Evolutionary conservation across 2,888 invertebrate genomes (phyloP).

Genomic region (Merodon equestris): DNA sequence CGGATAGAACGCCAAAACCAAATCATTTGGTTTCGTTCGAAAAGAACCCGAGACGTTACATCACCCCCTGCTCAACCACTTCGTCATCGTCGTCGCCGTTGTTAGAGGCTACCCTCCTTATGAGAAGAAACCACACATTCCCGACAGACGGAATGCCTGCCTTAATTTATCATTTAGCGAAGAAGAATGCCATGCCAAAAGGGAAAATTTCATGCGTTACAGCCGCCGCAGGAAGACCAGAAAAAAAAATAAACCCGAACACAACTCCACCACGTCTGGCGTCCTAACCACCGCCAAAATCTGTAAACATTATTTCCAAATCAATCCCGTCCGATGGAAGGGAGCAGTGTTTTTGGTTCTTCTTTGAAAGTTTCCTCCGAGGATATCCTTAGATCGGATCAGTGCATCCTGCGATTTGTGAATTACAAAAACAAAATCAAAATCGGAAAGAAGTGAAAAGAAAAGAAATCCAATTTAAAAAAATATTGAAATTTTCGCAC

Average conservation of each 20-base stretch:
- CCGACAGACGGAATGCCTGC: constrained; percentile 30
- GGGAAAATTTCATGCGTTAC: neutral
- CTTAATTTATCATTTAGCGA: constrained; percentile 54
- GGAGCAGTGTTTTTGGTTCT: constrained; percentile 35
- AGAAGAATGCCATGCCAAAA: constrained; percentile 22
- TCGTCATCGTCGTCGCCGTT: neutral
- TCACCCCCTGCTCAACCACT: neutral
- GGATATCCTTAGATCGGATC: too few relatives aligned
- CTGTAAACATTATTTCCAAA: constrained; percentile 62
- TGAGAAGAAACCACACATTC: constrained; percentile 35
- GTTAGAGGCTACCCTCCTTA: constrained; percentile 7
- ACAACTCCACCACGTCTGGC: constrained; percentile 41
- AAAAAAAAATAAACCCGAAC: constrained; percentile 1
- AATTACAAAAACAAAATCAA: neutral
- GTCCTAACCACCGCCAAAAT: constrained; percentile 37
- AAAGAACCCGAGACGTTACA: constrained; percentile 5
- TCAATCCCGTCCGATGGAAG: constrained; percentile 37
- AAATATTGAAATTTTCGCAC: constrained; percentile 68
- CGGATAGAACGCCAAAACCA: constrained; percentile 6
- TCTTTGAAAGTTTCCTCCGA: neutral
- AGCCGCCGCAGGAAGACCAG: neutral
- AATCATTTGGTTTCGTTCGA: constrained; percentile 10
- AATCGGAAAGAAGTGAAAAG: neutral
- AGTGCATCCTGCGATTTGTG: too few relatives aligned
- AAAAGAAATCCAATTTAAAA: constrained; percentile 56